phyloP scores from a whole-genome alignment of 2,888 invertebrate genomes.

The Gryllus longicercus region DNA sequence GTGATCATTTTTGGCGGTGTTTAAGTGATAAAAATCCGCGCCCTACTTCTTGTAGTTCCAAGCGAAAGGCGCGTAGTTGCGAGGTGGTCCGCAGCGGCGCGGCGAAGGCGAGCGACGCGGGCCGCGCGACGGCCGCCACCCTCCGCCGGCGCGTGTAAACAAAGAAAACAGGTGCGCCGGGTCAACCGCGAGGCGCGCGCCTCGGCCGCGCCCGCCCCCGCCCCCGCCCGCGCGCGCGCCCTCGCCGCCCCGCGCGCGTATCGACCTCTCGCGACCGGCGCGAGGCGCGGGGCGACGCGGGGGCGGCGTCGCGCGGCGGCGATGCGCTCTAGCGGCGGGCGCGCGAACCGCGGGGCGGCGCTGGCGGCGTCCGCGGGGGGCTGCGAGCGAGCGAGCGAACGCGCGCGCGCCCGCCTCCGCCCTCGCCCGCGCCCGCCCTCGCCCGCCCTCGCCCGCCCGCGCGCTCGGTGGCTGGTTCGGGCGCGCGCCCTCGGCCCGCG shows the following conservation, averaged over 20 bases:
- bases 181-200: conserved; percentile 18
- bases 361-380: background rate
- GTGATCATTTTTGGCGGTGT: too few relatives aligned
- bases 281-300: background rate
- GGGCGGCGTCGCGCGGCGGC: conserved; percentile 22
- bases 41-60: too few relatives aligned
- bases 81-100: background rate
- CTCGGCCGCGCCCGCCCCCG: background rate
- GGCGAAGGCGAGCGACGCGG: background rate
- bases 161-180: conserved; percentile 8
- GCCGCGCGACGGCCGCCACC: background rate
- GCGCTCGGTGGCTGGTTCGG: conserved; percentile 17
- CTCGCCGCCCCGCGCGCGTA: background rate
- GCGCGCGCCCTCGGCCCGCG: conserved; percentile 10
- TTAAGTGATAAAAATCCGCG: too few relatives aligned
- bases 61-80: background rate
- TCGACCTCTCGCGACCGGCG: background rate
- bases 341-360: conserved; percentile 35
- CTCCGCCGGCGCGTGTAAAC: background rate
- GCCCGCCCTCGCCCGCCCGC: background rate
- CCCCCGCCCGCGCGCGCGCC: background rate
- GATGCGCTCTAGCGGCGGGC: conserved; percentile 32
- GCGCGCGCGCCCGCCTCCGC: background rate
- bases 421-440: background rate
- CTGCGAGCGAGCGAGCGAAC: background rate